A percentile compares a stretch with the other conserved stretches of the same genome.
These are phyloP conservation scores for Pycnonotus jocosus DNA, from an alignment of 2,113 vertebrate genomes.

Conservation along the genomic window DNA sequence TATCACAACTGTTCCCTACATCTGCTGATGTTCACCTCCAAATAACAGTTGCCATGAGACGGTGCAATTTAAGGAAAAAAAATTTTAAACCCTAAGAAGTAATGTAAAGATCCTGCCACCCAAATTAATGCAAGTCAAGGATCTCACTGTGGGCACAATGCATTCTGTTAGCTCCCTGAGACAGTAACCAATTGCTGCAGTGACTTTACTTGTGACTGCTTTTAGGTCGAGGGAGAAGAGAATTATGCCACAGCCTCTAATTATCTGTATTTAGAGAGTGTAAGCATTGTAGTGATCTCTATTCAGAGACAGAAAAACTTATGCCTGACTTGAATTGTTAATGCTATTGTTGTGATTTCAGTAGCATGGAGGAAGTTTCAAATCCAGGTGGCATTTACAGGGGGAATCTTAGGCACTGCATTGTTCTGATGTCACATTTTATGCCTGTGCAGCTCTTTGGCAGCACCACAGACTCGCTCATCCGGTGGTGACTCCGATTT, in stretches of 20 bases:
- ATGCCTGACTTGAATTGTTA: conserved; percentile 36
- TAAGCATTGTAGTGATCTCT: conserved; percentile 22
- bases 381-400: neutral
- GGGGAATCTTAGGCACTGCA: neutral
- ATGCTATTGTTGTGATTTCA: neutral
- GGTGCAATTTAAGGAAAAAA: neutral
- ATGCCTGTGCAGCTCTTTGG: neutral
- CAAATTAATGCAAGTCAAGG: neutral
- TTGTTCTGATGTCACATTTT: neutral
- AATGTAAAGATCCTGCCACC: neutral
- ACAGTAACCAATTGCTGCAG: neutral
- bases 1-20: neutral
- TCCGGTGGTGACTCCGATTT: neutral
- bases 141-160: neutral
- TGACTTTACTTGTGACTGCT: neutral
- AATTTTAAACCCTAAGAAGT: neutral
- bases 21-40: neutral
- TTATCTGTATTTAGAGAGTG: conserved; percentile 29
- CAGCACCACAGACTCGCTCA: neutral
- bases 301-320: conserved; percentile 9
- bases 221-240: neutral
- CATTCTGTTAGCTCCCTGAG: neutral
- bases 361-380: neutral
- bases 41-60: neutral
- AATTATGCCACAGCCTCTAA: conserved; percentile 27